Evolutionary conservation across 1,140 invertebrate genomes (phyloP).

Genomic region (Pissodes strobi): DNA sequence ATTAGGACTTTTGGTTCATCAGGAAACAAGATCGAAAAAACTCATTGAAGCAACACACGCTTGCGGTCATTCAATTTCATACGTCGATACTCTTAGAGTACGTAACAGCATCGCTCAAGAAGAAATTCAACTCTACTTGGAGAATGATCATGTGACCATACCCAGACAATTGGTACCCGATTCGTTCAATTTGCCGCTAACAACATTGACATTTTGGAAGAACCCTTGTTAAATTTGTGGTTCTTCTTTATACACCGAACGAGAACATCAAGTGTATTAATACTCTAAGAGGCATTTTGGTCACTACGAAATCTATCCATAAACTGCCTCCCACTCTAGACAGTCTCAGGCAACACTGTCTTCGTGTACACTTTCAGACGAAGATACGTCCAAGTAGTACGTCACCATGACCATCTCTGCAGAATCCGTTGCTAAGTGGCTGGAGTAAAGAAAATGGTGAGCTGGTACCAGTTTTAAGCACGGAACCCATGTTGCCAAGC

Average conservation of each 20-base stretch:
- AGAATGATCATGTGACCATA: neutral
- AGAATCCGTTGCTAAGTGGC: neutral
- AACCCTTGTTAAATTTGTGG: conserved; percentile 5
- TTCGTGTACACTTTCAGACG: no score
- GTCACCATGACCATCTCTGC: neutral
- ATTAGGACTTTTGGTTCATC: neutral
- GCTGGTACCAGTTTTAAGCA: neutral
- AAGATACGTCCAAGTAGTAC: neutral
- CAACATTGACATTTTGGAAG: no score
- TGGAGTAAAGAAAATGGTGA: no score
- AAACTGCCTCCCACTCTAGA: no score
- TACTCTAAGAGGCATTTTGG: neutral
- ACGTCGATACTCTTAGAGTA: conserved; percentile 3
- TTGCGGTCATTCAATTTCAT: no score
- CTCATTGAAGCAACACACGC: no score
- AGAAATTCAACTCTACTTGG: no score
- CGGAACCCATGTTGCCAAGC: neutral
- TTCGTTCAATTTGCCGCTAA: conserved; percentile 22
- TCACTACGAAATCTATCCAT: neutral
- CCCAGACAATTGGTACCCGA: conserved; percentile 7
- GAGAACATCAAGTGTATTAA: neutral
- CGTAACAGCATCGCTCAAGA: conserved; percentile 15
- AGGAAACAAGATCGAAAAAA: conserved; percentile 4
- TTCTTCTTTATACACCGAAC: neutral
- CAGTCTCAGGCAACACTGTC: neutral